phyloP scores from a whole-genome alignment of 2,888 invertebrate species.

The Alloplasta piceator region DNA sequence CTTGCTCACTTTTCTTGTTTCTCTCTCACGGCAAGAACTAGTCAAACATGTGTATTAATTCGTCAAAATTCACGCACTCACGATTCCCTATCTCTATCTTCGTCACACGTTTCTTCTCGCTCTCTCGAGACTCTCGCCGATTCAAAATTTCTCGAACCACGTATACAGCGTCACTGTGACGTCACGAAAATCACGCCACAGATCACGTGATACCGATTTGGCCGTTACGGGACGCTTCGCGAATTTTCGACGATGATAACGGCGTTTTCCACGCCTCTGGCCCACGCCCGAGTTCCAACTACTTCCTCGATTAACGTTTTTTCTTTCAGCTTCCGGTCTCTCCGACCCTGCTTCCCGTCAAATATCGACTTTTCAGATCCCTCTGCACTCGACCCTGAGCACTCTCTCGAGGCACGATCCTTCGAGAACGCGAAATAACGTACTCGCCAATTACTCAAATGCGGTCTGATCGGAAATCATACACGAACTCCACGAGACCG shows the following conservation, averaged over 20 bases:
- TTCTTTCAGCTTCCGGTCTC: not conserved
- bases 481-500: conserved; percentile 34
- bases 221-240: conserved; percentile 18
- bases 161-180: conserved; percentile 37
- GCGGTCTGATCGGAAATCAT: conserved; percentile 29
- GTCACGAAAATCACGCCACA: conserved; percentile 41
- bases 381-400: conserved; percentile 17
- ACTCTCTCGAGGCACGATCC: conserved; percentile 2
- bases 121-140: not conserved
- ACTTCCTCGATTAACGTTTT: not conserved
- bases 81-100: too few species aligned
- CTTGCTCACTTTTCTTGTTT: not conserved
- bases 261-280: conserved; percentile 1
- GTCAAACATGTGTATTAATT: not conserved
- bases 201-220: conserved; percentile 27
- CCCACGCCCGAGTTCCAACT: not conserved
- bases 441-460: conserved; percentile 16
- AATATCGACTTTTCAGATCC: not conserved
- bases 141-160: conserved; percentile 15
- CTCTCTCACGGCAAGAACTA: not conserved
- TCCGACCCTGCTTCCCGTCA: not conserved
- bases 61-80: too few species aligned
- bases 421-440: conserved; percentile 17
- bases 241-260: conserved; percentile 22
- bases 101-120: too few species aligned